Evolutionary conservation across 2,113 vertebrate species (phyloP).

Genomic region (Lasiurus cinereus): DNA sequence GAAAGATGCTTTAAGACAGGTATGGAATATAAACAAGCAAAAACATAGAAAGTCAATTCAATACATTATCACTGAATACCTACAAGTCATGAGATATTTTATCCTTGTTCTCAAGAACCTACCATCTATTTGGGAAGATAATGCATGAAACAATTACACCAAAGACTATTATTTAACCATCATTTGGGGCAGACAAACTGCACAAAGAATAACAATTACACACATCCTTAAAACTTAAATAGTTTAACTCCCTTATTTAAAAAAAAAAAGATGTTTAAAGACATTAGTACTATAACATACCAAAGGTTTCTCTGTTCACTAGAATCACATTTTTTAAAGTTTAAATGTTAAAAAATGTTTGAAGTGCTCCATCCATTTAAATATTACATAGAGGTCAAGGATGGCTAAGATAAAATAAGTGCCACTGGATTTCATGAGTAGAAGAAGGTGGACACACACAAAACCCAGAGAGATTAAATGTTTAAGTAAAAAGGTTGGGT

Average conservation of each 20-base stretch:
- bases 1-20: slow-evolving; percentile 2
- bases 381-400: slow-evolving; percentile 40
- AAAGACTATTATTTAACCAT: background rate
- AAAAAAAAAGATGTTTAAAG: background rate
- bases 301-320: background rate
- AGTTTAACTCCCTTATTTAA: background rate
- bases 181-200: background rate
- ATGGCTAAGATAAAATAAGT: slow-evolving; percentile 41
- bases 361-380: background rate
- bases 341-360: slow-evolving; percentile 15
- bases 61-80: background rate
- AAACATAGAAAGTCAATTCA: background rate
- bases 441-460: background rate
- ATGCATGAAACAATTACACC: background rate
- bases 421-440: background rate
- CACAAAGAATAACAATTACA: background rate
- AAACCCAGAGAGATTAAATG: slow-evolving; percentile 2
- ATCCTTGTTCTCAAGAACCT: background rate
- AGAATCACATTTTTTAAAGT: background rate
- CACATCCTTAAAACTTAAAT: slow-evolving; percentile 31
- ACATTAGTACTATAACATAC: background rate
- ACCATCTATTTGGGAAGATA: background rate
- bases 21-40: background rate
- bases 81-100: background rate
- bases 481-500: slow-evolving; percentile 20